Evolutionary conservation across 92 coral and sea anemone genomes (phyloP).

Genomic region (Blastomussa wellsi): DNA sequence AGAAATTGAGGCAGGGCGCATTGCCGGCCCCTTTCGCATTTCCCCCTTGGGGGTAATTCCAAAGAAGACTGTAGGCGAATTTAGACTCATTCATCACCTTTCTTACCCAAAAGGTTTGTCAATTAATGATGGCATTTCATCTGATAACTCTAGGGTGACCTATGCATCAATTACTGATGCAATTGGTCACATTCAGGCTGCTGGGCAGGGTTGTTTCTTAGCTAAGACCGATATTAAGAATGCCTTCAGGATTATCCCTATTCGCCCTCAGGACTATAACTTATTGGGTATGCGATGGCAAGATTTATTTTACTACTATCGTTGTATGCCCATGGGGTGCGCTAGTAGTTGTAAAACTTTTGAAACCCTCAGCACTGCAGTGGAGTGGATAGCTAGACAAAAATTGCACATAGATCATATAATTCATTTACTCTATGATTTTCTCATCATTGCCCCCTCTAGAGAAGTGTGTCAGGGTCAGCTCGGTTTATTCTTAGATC

Average conservation of each 20-base stretch:
- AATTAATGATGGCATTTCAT: conserved; percentile 61
- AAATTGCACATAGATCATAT: conserved; percentile 49
- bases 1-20: conserved; percentile 35
- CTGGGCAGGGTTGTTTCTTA: conserved; percentile 57
- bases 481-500: conserved; percentile 28
- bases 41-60: conserved; percentile 71
- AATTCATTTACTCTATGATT: conserved; percentile 65
- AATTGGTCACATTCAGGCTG: conserved; percentile 48
- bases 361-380: conserved; percentile 73
- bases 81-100: conserved; percentile 62
- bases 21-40: conserved; percentile 60
- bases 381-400: conserved; percentile 67
- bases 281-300: conserved; percentile 62
- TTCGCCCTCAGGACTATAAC: too few relatives aligned
- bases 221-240: conserved; percentile 71
- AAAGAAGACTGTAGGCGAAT: conserved; percentile 67
- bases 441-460: conserved; percentile 58
- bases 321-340: conserved; percentile 77
- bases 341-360: conserved; percentile 67
- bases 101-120: conserved; percentile 66
- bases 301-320: conserved; percentile 56
- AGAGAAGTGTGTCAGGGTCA: conserved; percentile 31
- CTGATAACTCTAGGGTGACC: conserved; percentile 44
- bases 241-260: conserved; percentile 76
- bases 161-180: conserved; percentile 65